Evolutionary conservation across 2,797 vertebrate genomes (phyloP), one percentile per base, ranked within the genome.

Genomic region (Cephalopachus bancanus): DNA sequence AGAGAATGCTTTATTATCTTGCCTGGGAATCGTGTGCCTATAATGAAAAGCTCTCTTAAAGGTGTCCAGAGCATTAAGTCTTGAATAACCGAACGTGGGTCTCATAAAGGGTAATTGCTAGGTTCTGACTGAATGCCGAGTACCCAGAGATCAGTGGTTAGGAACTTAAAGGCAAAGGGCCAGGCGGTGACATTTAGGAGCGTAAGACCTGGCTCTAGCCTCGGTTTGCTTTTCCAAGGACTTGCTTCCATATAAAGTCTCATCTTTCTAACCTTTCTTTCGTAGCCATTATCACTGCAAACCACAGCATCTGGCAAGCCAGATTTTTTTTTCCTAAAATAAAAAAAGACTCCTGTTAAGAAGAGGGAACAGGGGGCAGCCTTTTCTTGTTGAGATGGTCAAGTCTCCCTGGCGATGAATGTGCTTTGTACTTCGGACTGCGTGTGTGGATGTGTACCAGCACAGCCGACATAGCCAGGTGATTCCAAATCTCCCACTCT

Each of bases 1-100:
- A 49, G 67, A 92, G 65, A 89, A 84, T 72, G 10, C 44, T 94
- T 95, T 95, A 87, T 94, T 94, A 59, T 88, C 30, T 90, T 92
- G 64, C 72, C 90, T 93, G 44, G 65, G 44, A 92, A 92, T 89
- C 80, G 74, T 93, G 65, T 85, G 49, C 67, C 67, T 86, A 10
- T 76, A 67, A 76, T 76, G 71, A 95, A 94, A 96, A 97, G 69
- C 90, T 81, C 79, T 86, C 71, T 94, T 95, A 75, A 95, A 85
- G 53, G 79, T 81, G 20, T 19, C 33, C 60, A 20, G 22, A 84
- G 22, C 78, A 80, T 91, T 95, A 94, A 75, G 59, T 88, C 53
- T 81, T 93, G 81, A 95, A 96, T 89, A 76, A 69, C 33, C 81
- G 65, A 83, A 71, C 60, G 26, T 83, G n/a, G 22, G 14, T 44